These are phyloP conservation scores for Chrysaora quinquecirrha DNA, from an alignment of 30 jellyfish, hydroid and myxozoan genomes.

Conservation along the genomic window DNA sequence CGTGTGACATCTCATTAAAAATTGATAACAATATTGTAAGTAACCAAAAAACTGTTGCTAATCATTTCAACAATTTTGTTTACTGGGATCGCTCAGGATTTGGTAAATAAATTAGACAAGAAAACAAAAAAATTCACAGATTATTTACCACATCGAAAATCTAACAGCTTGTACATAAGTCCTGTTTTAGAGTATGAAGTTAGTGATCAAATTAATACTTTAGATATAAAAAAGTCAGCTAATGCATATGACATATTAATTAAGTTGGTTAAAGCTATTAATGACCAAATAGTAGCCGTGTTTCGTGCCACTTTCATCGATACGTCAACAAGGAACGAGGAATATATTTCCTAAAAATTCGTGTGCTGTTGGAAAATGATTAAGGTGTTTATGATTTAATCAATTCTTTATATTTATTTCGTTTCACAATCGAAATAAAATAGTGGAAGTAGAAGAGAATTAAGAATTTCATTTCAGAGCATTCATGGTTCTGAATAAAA, in stretches of 20 bases:
- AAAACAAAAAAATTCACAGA: not conserved
- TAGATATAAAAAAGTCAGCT: not conserved
- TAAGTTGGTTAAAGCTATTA: conserved; percentile 3
- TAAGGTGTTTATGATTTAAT: too few species aligned
- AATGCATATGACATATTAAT: conserved; percentile 25
- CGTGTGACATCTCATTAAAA: not conserved
- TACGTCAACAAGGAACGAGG: too few species aligned
- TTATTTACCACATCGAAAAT: not conserved
- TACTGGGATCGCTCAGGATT: conserved; percentile 23
- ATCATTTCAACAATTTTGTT: conserved; percentile 34
- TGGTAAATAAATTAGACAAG: conserved; percentile 26
- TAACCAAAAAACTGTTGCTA: conserved; percentile 47
- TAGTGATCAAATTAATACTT: not conserved
- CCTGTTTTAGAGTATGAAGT: conserved; percentile 10
- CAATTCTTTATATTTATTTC: too few species aligned
- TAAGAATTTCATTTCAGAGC: too few species aligned
- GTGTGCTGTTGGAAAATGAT: too few species aligned
- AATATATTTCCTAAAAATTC: too few species aligned
- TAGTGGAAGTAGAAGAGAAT: too few species aligned
- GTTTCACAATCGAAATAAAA: too few species aligned
- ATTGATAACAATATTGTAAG: not conserved
- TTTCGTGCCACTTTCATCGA: too few species aligned
- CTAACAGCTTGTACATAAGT: conserved; percentile 4
- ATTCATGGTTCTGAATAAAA: too few species aligned
- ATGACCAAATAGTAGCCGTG: not conserved